Conservation (phyloP, 2,113 vertebrate genomes). For the Ciconia stormi region DNA sequence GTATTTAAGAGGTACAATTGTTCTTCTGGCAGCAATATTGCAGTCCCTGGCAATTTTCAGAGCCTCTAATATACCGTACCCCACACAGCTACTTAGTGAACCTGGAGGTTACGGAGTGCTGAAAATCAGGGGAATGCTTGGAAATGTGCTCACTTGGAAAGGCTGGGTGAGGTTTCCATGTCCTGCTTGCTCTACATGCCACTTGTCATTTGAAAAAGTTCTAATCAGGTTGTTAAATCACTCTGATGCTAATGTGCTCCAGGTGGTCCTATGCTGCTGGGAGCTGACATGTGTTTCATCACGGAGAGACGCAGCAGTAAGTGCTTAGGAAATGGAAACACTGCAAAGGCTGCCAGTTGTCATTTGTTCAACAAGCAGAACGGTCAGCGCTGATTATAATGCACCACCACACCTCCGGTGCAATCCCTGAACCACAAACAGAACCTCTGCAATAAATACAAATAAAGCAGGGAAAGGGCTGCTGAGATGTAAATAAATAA, state of each 20-base stretch:
- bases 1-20: neutral
- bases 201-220: neutral
- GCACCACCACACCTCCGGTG: neutral
- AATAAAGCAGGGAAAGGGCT: neutral
- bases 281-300: neutral
- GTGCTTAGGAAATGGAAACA: neutral
- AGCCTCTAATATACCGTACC: neutral
- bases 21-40: neutral
- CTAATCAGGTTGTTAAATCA: neutral
- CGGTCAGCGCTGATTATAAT: neutral
- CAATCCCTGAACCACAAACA: neutral
- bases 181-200: neutral
- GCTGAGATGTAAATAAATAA: neutral
- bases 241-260: neutral
- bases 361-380: neutral
- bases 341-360: neutral
- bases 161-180: neutral
- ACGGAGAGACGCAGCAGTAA: neutral
- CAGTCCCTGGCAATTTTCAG: neutral
- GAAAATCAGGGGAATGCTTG: neutral
- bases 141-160: neutral
- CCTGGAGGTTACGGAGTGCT: neutral
- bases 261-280: neutral
- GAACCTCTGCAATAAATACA: neutral
- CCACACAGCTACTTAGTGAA: neutral